Percentiles rank a stretch among this genome's conserved stretches.
Evolutionary conservation across 2,113 vertebrate species (phyloP).

Genomic region (Leiothrix lutea): DNA sequence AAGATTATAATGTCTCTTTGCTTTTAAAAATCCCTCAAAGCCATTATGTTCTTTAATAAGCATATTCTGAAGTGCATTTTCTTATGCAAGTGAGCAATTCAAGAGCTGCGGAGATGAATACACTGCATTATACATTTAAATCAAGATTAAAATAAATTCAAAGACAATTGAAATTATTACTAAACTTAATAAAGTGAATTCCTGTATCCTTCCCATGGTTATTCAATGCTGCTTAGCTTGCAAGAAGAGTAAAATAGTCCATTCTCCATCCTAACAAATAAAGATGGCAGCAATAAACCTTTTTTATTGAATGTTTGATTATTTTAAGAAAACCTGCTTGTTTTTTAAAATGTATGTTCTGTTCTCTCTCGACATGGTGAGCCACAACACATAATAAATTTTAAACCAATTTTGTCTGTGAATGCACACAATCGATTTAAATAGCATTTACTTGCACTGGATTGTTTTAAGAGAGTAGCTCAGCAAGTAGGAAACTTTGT

Average conservation of each 20-base stretch:
- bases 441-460: neutral
- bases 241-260: neutral
- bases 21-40: slow-evolving; percentile 41
- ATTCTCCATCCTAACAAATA: neutral
- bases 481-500: neutral
- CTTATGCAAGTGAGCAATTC: neutral
- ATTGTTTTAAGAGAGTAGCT: neutral
- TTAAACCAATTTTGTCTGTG: slow-evolving; percentile 44
- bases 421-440: slow-evolving; percentile 26
- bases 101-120: neutral
- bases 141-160: slow-evolving; percentile 13
- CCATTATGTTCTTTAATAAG: slow-evolving; percentile 4
- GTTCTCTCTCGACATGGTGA: slow-evolving; percentile 27
- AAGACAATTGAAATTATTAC: neutral
- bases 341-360: slow-evolving; percentile 39
- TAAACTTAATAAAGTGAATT: neutral
- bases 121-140: neutral
- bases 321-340: slow-evolving; percentile 45
- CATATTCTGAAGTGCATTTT: neutral
- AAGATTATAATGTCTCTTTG: neutral
- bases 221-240: neutral
- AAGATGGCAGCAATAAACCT: neutral
- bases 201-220: neutral
- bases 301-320: slow-evolving; percentile 8
- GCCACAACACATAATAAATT: slow-evolving; percentile 39